These are phyloP conservation scores for Hofmannophila pseudospretella DNA, from an alignment of 2,888 invertebrate genomes.

Conservation along the genomic window DNA sequence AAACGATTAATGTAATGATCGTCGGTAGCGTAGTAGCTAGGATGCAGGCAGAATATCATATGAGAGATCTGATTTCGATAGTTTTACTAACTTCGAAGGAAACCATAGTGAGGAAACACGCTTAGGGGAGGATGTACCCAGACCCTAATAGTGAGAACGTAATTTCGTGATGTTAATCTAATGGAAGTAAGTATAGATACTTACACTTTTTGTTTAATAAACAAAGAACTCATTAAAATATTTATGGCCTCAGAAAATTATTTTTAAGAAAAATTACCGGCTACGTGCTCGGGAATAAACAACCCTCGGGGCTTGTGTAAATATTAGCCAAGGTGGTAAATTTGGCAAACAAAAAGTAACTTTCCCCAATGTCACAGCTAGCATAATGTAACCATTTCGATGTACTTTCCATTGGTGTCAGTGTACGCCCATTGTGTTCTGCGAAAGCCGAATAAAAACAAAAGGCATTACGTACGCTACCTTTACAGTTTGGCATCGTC, in stretches of 20 bases:
- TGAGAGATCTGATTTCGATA: too few species aligned
- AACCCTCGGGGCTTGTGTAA: slow-evolving; percentile 25
- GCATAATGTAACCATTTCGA: slow-evolving; percentile 37
- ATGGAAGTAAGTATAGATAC: too few species aligned
- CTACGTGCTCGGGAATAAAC: slow-evolving; percentile 18
- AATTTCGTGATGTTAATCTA: too few species aligned
- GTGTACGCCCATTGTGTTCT: slow-evolving; percentile 51
- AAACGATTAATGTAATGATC: too few species aligned
- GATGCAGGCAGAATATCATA: too few species aligned
- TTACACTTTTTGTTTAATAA: too few species aligned
- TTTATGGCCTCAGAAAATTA: not conserved
- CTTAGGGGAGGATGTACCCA: too few species aligned
- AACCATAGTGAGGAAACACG: too few species aligned
- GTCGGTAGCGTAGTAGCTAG: too few species aligned
- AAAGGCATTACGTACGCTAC: slow-evolving; percentile 40
- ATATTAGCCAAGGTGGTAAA: slow-evolving; percentile 44
- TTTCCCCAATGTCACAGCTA: slow-evolving; percentile 51
- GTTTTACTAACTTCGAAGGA: too few species aligned
- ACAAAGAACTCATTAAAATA: too few species aligned
- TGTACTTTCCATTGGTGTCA: slow-evolving; percentile 48
- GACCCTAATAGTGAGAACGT: too few species aligned
- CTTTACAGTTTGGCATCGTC: not conserved
- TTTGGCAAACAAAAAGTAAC: slow-evolving; percentile 47
- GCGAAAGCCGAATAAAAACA: slow-evolving; percentile 63
- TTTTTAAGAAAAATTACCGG: not conserved